phyloP scores from a whole-genome alignment of 2,888 invertebrate genomes.

The Megalurothrips usitatus region DNA sequence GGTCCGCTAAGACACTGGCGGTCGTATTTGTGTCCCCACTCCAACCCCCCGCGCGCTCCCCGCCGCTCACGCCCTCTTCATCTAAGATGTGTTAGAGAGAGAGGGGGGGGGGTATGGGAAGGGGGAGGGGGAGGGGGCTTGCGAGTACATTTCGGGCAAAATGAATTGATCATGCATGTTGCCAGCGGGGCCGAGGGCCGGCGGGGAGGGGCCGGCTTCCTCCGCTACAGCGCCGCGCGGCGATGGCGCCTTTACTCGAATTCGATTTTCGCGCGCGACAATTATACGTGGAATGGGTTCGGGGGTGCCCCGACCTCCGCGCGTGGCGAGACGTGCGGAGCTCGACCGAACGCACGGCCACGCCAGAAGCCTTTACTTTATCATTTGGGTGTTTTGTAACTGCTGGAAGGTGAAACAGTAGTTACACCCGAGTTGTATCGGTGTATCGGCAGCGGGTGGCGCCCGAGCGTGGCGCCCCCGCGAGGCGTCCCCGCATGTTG shows the following conservation, averaged over 20 bases:
- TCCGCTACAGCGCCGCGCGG: no score
- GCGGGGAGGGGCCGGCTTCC: neutral
- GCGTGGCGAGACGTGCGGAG: neutral
- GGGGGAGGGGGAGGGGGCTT: no score
- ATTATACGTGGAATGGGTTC: neutral
- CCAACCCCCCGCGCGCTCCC: neutral
- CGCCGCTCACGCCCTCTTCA: neutral
- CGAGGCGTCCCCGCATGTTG: no score
- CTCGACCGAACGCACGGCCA: neutral
- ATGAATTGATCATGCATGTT: slow-evolving; percentile 19
- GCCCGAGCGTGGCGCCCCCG: no score
- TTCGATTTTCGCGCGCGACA: neutral
- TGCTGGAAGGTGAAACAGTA: no score
- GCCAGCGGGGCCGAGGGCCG: neutral
- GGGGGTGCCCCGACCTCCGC: no score
- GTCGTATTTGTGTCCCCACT: neutral
- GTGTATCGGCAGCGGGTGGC: no score
- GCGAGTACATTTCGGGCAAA: neutral
- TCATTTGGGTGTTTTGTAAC: no score
- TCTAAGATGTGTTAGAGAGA: neutral
- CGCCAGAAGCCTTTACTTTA: neutral
- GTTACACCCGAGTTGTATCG: no score
- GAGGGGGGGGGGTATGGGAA: no score
- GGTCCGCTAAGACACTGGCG: neutral
- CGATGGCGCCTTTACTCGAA: neutral